Evolutionary conservation across 2,888 invertebrate genomes (phyloP).

Genomic region (Scrobipalpa costella): DNA sequence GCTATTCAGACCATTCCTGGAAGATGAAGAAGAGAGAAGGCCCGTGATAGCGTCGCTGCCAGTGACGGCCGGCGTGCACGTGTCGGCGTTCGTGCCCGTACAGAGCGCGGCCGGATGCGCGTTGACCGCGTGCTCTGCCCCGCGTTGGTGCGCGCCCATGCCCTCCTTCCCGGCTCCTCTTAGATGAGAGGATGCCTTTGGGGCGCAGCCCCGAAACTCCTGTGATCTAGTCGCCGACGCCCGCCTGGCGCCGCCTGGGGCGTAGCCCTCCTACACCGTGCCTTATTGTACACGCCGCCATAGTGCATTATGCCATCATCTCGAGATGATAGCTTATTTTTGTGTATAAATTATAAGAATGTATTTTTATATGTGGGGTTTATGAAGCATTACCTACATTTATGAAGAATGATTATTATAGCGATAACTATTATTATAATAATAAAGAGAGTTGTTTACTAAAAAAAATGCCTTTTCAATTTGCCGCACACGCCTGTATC

Average conservation of each 20-base stretch:
- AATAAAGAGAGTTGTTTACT: slow-evolving; percentile 77
- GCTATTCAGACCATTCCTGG: slow-evolving; percentile 89
- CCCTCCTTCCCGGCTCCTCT: slow-evolving; percentile 78
- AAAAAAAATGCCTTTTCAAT: slow-evolving; percentile 51
- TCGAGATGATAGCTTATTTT: slow-evolving; percentile 72
- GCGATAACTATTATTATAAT: slow-evolving; percentile 64
- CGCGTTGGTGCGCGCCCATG: slow-evolving; percentile 86
- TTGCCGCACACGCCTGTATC: slow-evolving; percentile 35
- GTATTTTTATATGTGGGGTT: slow-evolving; percentile 80
- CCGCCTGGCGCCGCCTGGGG: slow-evolving; percentile 76
- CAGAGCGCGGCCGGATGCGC: slow-evolving; percentile 70
- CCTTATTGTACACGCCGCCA: slow-evolving; percentile 77
- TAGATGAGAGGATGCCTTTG: slow-evolving; percentile 69
- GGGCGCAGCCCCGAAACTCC: slow-evolving; percentile 65
- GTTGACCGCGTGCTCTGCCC: slow-evolving; percentile 60
- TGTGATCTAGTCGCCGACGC: slow-evolving; percentile 80
- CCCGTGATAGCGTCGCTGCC: slow-evolving; percentile 65
- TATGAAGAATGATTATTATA: slow-evolving; percentile 71
- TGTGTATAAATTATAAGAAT: slow-evolving; percentile 74
- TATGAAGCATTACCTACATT: slow-evolving; percentile 74
- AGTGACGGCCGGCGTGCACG: slow-evolving; percentile 61
- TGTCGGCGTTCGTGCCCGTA: slow-evolving; percentile 76
- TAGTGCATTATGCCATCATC: slow-evolving; percentile 77
- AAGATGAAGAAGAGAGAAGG: slow-evolving; percentile 78
- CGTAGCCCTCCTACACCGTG: slow-evolving; percentile 76